These are phyloP conservation scores for Etheostoma nigrum DNA, from an alignment of 2,797 vertebrate genomes.

Conservation along the genomic window DNA sequence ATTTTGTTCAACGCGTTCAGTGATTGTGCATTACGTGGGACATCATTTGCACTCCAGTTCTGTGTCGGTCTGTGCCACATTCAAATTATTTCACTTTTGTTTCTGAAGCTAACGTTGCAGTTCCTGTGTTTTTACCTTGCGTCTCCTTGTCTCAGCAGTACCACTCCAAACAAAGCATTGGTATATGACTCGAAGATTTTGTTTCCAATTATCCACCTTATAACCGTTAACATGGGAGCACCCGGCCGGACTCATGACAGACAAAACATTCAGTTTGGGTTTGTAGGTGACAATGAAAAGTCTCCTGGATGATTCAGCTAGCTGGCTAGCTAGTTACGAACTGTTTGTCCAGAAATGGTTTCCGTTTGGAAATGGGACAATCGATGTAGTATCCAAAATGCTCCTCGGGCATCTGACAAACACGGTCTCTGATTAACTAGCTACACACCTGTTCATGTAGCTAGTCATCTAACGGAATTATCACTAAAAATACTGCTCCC, in stretches of 20 bases:
- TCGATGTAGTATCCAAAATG: conserved; percentile 81
- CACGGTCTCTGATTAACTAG: conserved; percentile 62
- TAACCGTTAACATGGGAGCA: conserved; percentile 98
- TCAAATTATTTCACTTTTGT: conserved; percentile 50
- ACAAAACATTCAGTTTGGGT: conserved; percentile 84
- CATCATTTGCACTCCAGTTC: conserved; percentile 49
- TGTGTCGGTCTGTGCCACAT: conserved; percentile 58
- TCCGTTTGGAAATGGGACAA: conserved; percentile 85
- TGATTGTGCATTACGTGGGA: conserved; percentile 75
- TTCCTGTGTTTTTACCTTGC: conserved; percentile 89
- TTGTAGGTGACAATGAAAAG: conserved; percentile 77
- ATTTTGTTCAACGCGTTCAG: conserved; percentile 26
- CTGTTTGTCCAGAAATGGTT: conserved; percentile 83
- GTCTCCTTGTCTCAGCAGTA: conserved; percentile 94
- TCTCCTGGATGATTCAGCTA: conserved; percentile 76
- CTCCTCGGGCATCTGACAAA: conserved; percentile 78
- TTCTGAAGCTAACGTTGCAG: conserved; percentile 58
- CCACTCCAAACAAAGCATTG: conserved; percentile 99
- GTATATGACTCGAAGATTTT: conserved; percentile 97
- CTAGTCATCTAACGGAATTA: conserved; percentile 40
- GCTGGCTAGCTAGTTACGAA: conserved; percentile 78
- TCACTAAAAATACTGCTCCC: conserved; percentile 54
- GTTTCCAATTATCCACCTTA: conserved; percentile 99
- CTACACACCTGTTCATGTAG: conserved; percentile 50
- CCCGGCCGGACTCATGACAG: conserved; percentile 96